phyloP scores from a whole-genome alignment of 2,113 vertebrate genomes.

The Gymnarchus niloticus region DNA sequence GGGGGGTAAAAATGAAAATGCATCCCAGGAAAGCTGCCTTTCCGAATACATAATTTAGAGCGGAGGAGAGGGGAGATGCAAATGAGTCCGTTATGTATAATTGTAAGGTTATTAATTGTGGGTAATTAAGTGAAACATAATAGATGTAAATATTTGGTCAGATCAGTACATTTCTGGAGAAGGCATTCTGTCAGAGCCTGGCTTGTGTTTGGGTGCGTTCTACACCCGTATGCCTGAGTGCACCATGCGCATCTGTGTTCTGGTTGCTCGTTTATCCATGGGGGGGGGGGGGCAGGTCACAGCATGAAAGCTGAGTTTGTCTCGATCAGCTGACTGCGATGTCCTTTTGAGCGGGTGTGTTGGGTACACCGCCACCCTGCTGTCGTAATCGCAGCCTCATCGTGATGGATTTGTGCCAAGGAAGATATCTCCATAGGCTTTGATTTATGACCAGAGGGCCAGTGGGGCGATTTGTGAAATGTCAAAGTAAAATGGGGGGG shows the following conservation, averaged over 20 bases:
- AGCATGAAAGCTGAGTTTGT: conserved; percentile 31
- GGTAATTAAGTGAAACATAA: conserved; percentile 72
- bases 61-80: conserved; percentile 34
- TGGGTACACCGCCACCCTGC: conserved; percentile 49
- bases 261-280: conserved; percentile 6
- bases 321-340: conserved; percentile 75
- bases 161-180: conserved; percentile 29
- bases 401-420: conserved; percentile 65
- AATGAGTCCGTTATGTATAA: conserved; percentile 63
- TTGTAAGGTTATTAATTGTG: conserved; percentile 70
- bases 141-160: conserved; percentile 40
- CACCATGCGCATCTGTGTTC: conserved; percentile 31
- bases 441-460: conserved; percentile 62
- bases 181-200: not conserved
- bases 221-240: conserved; percentile 32
- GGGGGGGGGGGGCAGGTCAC: not conserved
- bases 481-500: conserved; percentile 48
- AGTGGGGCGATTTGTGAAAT: conserved; percentile 62
- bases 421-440: conserved; percentile 61
- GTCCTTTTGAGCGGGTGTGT: conserved; percentile 67
- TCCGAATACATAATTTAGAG: conserved; percentile 17
- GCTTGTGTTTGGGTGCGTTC: conserved; percentile 18
- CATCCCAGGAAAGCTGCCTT: not conserved
- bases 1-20: conserved; percentile 11
- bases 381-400: conserved; percentile 56